A percentile compares a stretch with the other conserved stretches of the same genome.
Evolutionary conservation across 2,888 invertebrate genomes (phyloP).

Genomic region (Lissonota sp.): DNA sequence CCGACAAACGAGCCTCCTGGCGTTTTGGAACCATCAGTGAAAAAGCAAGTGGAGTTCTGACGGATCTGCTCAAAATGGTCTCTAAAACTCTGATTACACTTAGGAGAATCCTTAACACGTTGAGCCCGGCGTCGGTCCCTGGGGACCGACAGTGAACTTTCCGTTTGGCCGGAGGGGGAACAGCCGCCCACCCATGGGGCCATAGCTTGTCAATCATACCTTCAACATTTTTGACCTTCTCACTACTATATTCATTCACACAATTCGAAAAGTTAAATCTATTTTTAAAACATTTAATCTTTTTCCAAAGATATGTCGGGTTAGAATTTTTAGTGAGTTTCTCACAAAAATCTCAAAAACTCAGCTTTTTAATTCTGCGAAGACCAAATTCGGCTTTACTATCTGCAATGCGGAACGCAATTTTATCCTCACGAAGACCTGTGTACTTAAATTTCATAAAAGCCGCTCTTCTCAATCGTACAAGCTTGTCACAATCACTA

Average conservation of each 20-base stretch:
- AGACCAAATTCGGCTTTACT: conserved; percentile 6
- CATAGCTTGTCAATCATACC: conserved; percentile 19
- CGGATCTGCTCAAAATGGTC: not conserved
- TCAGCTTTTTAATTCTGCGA: conserved; percentile 23
- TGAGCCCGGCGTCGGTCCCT: too few relatives aligned
- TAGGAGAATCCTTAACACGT: not conserved
- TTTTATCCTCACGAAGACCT: not conserved
- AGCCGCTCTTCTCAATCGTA: conserved; percentile 4
- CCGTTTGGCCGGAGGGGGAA: conserved; percentile 11
- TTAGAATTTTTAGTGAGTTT: too few relatives aligned
- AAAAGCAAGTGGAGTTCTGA: not conserved
- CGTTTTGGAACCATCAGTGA: conserved; percentile 46
- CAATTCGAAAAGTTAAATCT: conserved; percentile 27
- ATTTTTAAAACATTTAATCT: conserved; percentile 48
- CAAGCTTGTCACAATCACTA: not conserved
- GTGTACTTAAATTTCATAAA: conserved; percentile 26
- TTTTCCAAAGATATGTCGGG: conserved; percentile 24
- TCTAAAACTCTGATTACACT: not conserved
- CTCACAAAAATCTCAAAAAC: conserved; percentile 18
- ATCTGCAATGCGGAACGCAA: not conserved
- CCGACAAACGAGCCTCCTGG: conserved; percentile 10
- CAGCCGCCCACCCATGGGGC: not conserved
- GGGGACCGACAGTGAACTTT: too few relatives aligned
- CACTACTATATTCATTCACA: conserved; percentile 26
- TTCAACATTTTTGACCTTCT: conserved; percentile 21